Evolutionary conservation across 1,140 invertebrate genomes (phyloP).

Genomic region (Caerostris darwini): DNA sequence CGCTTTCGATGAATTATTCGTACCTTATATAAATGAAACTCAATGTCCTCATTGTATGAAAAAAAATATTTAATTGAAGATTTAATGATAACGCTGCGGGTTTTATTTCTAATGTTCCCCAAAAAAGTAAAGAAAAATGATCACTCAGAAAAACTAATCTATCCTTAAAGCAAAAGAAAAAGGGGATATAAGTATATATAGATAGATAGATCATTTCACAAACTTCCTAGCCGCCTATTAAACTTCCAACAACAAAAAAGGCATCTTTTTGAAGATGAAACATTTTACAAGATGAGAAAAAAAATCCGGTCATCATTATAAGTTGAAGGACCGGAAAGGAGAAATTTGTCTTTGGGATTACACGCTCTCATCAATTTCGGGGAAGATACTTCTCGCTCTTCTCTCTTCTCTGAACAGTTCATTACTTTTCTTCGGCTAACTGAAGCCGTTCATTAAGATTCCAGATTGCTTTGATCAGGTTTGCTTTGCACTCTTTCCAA

Average conservation of each 20-base stretch:
- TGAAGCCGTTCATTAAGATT: slow-evolving; percentile 58
- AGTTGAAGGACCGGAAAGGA: neutral
- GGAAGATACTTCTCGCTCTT: neutral
- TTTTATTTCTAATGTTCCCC: neutral
- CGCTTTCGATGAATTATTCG: no score
- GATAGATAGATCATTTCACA: neutral
- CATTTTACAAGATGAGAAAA: neutral
- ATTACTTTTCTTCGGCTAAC: slow-evolving; percentile 64
- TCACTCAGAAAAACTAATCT: neutral
- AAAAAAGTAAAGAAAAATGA: neutral
- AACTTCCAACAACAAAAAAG: neutral
- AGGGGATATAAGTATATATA: neutral
- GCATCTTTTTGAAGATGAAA: neutral
- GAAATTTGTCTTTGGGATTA: slow-evolving; percentile 34
- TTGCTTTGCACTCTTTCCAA: neutral
- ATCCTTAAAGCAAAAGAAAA: neutral
- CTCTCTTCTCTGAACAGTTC: neutral
- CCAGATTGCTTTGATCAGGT: slow-evolving; percentile 13
- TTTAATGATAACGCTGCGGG: neutral
- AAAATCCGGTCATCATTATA: neutral
- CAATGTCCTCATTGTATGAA: no score
- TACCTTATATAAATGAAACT: no score
- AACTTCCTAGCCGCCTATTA: neutral
- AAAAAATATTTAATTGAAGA: no score
- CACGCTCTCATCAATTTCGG: neutral